phyloP scores from a whole-genome alignment of 2,113 vertebrate genomes.

The Suncus etruscus region DNA sequence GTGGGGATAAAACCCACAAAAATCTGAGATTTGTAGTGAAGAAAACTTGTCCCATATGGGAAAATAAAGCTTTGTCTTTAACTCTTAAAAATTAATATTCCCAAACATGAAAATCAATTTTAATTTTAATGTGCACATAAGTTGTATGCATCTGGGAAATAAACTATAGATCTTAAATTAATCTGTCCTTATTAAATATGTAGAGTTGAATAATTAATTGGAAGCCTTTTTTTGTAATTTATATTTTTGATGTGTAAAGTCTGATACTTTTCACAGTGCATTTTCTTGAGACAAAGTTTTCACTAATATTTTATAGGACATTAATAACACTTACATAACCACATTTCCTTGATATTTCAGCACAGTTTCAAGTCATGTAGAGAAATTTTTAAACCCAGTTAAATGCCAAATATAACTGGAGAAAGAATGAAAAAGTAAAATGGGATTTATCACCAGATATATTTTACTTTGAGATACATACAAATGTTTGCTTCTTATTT shows the following conservation, averaged over 20 bases:
- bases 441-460: neutral
- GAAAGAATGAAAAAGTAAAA: neutral
- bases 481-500: neutral
- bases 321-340: conserved; percentile 17
- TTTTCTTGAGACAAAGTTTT: conserved; percentile 21
- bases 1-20: conserved; percentile 21
- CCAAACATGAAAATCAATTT: conserved; percentile 4
- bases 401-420: conserved; percentile 50
- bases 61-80: conserved; percentile 7
- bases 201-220: conserved; percentile 40
- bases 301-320: neutral
- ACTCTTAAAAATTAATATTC: neutral
- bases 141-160: conserved; percentile 58
- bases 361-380: neutral
- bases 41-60: neutral
- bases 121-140: conserved; percentile 19
- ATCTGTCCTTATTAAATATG: conserved; percentile 11
- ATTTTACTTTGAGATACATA: neutral
- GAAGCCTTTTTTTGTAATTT: neutral
- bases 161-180: conserved; percentile 37
- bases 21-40: neutral
- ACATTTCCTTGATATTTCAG: neutral
- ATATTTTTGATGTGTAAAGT: neutral
- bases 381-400: neutral
- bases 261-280: conserved; percentile 30